phyloP scores from a whole-genome alignment of 2,888 invertebrate genomes.

The Drosophila austrosaltans region DNA sequence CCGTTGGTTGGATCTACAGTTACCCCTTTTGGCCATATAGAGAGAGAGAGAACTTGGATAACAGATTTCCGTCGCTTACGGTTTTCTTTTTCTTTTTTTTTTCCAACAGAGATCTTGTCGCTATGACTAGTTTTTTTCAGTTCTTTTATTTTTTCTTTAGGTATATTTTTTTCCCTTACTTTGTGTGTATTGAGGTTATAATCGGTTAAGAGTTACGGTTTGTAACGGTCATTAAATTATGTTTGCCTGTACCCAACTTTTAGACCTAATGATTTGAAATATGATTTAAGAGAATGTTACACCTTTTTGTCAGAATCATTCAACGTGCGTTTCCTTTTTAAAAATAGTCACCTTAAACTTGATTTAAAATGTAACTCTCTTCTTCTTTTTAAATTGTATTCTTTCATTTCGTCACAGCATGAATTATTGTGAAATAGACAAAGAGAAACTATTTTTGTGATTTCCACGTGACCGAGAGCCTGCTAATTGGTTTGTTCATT shows the following conservation, averaged over 20 bases:
- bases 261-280: too few relatives aligned
- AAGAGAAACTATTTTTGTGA: too few relatives aligned
- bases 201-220: slow-evolving; percentile 5
- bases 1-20: slow-evolving; percentile 16
- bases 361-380: too few relatives aligned
- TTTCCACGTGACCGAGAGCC: too few relatives aligned
- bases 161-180: not conserved
- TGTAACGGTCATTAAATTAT: slow-evolving; percentile 14
- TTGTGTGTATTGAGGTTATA: slow-evolving; percentile 6
- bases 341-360: too few relatives aligned
- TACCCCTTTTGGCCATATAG: slow-evolving; percentile 19
- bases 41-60: slow-evolving; percentile 4
- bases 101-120: not conserved
- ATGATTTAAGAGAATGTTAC: not conserved
- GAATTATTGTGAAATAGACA: too few relatives aligned
- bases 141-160: not conserved
- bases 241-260: not conserved
- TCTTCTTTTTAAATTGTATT: too few relatives aligned
- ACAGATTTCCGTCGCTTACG: slow-evolving; percentile 1
- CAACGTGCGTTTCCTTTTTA: too few relatives aligned
- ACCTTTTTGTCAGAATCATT: too few relatives aligned
- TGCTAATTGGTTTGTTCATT: not conserved
- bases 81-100: not conserved
- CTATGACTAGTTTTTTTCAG: slow-evolving; percentile 8
- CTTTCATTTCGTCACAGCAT: too few relatives aligned